Evolutionary conservation across 2,113 vertebrate genomes (phyloP).

Genomic region (Paralichthys olivaceus): DNA sequence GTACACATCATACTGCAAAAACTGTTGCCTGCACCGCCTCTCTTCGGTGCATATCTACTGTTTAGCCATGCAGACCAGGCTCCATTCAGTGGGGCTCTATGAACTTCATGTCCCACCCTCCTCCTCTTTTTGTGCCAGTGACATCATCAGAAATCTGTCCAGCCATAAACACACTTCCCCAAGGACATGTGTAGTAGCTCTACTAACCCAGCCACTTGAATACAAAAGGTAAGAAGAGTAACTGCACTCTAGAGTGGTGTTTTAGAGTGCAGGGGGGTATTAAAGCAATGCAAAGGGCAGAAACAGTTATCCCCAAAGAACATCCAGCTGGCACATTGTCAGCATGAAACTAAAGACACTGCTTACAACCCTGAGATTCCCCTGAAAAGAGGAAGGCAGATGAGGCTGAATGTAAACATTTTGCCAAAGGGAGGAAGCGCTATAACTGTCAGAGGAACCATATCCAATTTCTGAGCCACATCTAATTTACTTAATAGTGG

Average conservation of each 20-base stretch:
- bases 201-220: constrained; percentile 45
- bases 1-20: constrained; percentile 10
- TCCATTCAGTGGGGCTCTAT: constrained; percentile 21
- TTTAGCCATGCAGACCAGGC: constrained; percentile 27
- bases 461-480: constrained; percentile 9
- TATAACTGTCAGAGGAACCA: constrained; percentile 3
- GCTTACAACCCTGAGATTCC: constrained; percentile 8
- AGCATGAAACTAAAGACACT: constrained; percentile 39
- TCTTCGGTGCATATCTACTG: constrained; percentile 4
- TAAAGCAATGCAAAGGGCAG: constrained; percentile 10
- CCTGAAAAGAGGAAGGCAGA: background rate
- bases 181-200: constrained; percentile 60
- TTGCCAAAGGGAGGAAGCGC: background rate
- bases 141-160: constrained; percentile 63
- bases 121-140: constrained; percentile 45
- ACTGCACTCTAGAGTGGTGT: constrained; percentile 15
- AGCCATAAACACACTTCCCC: constrained; percentile 59
- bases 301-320: constrained; percentile 5
- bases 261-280: background rate
- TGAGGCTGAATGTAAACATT: constrained; percentile 6
- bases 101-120: constrained; percentile 48
- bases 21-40: constrained; percentile 21
- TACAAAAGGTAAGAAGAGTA: constrained; percentile 28
- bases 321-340: constrained; percentile 32
- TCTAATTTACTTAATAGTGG: constrained; percentile 32